Evolutionary conservation across 2,888 invertebrate species (phyloP).

Genomic region (Homarus gammarus): DNA sequence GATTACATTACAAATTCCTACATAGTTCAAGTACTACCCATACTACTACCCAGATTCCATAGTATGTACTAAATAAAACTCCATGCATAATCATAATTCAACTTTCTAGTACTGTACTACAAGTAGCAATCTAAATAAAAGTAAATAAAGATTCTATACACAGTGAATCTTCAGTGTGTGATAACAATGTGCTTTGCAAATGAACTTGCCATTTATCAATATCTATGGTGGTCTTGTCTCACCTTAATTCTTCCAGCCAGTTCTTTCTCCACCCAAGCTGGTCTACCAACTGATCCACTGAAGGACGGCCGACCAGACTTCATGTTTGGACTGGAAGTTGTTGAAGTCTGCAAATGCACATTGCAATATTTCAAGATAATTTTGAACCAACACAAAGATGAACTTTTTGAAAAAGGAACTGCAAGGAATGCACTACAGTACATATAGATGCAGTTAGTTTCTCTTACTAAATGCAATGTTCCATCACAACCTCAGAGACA

Average conservation of each 20-base stretch:
- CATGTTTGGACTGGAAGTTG: conserved; percentile 75
- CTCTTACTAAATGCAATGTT: conserved; percentile 12
- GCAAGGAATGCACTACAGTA: background rate
- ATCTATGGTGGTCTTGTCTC: background rate
- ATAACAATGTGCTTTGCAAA: background rate
- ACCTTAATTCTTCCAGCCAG: conserved; percentile 81
- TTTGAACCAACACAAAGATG: background rate
- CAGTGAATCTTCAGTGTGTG: background rate
- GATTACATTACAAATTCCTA: too few relatives aligned
- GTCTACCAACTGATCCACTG: conserved; percentile 82
- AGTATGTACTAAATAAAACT: background rate
- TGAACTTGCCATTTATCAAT: background rate
- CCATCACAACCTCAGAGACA: conserved; percentile 81
- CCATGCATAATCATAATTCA: conserved; percentile 1
- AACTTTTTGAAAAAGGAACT: conserved; percentile 19
- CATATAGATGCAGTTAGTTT: background rate
- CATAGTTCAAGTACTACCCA: too few relatives aligned
- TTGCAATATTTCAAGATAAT: conserved; percentile 48
- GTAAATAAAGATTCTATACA: background rate
- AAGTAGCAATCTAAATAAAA: background rate
- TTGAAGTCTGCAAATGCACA: conserved; percentile 72
- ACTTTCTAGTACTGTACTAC: background rate
- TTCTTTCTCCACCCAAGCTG: conserved; percentile 86
- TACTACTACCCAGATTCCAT: background rate
- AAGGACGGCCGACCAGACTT: conserved; percentile 68